Conservation (phyloP, 92 coral and sea anemone species). For the Zoanthus solanderi region DNA sequence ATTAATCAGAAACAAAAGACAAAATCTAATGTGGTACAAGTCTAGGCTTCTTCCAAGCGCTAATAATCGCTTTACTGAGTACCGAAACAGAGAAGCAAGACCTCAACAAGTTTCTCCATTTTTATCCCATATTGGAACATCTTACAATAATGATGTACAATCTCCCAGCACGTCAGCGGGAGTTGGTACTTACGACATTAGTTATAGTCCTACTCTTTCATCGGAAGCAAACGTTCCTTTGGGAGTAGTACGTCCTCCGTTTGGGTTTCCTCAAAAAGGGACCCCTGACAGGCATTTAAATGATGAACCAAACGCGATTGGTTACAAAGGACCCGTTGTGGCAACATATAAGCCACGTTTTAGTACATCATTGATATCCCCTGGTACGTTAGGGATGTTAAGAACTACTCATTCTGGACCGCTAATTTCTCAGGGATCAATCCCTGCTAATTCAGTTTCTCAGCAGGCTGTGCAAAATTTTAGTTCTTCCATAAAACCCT, state of each 20-base stretch:
- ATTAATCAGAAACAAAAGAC: conserved; percentile 43
- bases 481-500: neutral
- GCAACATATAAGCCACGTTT: conserved; percentile 16
- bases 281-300: conserved; percentile 30
- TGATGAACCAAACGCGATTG: neutral
- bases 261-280: conserved; percentile 8
- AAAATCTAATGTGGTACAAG: conserved; percentile 75
- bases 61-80: conserved; percentile 29
- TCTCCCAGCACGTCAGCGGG: conserved; percentile 11
- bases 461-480: neutral
- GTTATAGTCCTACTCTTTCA: conserved; percentile 50
- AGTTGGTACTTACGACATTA: conserved; percentile 44
- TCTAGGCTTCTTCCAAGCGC: conserved; percentile 13
- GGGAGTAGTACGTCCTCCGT: conserved; percentile 2
- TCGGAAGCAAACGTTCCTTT: conserved; percentile 22
- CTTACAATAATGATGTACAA: conserved; percentile 46
- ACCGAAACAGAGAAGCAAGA: neutral
- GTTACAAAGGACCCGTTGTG: conserved; percentile 12
- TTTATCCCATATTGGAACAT: conserved; percentile 50
- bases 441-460: neutral
- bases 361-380: neutral
- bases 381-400: neutral
- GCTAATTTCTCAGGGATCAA: neutral
- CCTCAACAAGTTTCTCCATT: conserved; percentile 47
- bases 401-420: conserved; percentile 24